Conservation (phyloP, 2,113 vertebrate species). For the Pungitius pungitius region DNA sequence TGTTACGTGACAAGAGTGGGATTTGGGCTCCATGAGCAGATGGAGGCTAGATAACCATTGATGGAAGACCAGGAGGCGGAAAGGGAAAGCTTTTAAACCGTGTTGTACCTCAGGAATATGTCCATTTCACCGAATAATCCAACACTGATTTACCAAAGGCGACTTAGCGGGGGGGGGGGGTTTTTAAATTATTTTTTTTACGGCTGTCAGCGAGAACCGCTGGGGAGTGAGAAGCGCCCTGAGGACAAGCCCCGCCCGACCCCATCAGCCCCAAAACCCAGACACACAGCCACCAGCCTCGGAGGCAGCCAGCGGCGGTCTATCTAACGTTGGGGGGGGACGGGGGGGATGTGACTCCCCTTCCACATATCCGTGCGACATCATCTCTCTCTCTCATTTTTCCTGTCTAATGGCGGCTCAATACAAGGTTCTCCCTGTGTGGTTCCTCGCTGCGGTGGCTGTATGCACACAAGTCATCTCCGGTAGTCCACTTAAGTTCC, state of each 20-base stretch:
- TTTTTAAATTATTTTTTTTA: too few relatives aligned
- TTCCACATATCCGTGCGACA: neutral
- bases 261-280: constrained; percentile 33
- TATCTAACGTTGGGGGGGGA: constrained; percentile 25
- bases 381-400: neutral
- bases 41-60: constrained; percentile 24
- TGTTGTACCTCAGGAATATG: constrained; percentile 13
- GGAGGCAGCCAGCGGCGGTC: constrained; percentile 37
- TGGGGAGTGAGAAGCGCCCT: constrained; percentile 1
- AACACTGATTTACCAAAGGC: constrained; percentile 31
- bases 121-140: constrained; percentile 21
- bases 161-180: constrained; percentile 10
- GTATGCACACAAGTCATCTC: constrained; percentile 20
- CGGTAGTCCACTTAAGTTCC: constrained; percentile 30
- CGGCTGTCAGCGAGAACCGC: neutral
- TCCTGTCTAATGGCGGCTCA: constrained; percentile 1
- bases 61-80: constrained; percentile 1
- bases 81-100: constrained; percentile 1
- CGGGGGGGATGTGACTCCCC: neutral
- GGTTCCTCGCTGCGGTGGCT: constrained; percentile 6
- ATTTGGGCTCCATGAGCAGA: constrained; percentile 44
- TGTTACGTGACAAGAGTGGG: constrained; percentile 36
- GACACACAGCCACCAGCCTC: constrained; percentile 46
- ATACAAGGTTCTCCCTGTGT: constrained; percentile 14
- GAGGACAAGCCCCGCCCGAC: constrained; percentile 32